phyloP scores from a whole-genome alignment of 2,797 vertebrate genomes.

The Xiphophorus birchmanni region DNA sequence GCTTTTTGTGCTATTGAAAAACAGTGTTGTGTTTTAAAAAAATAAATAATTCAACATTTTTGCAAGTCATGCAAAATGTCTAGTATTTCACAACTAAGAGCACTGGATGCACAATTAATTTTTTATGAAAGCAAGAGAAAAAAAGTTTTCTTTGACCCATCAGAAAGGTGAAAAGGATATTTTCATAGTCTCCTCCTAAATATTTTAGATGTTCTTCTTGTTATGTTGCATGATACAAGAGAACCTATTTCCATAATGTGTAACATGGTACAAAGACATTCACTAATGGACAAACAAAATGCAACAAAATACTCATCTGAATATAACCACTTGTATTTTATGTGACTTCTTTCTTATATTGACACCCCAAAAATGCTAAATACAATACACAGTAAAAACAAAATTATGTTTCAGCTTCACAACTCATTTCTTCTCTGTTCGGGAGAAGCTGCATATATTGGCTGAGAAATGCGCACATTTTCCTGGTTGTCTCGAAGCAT shows the following conservation, averaged over 20 bases:
- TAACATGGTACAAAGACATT: not conserved
- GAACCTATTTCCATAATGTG: not conserved
- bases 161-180: not conserved
- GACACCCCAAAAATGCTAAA: not conserved
- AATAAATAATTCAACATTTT: not conserved
- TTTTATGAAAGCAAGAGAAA: not conserved
- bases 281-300: not conserved
- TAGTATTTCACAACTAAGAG: not conserved
- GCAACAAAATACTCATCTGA: not conserved
- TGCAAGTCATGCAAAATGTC: not conserved
- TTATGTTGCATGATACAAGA: not conserved
- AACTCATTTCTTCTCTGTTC: slow-evolving; percentile 52
- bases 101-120: not conserved
- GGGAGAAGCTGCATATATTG: slow-evolving; percentile 33
- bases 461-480: slow-evolving; percentile 53
- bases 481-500: slow-evolving; percentile 61
- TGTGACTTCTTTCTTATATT: not conserved
- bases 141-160: not conserved
- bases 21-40: too few species aligned
- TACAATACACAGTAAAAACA: not conserved
- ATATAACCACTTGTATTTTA: not conserved
- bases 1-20: not conserved
- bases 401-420: slow-evolving; percentile 8
- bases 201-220: not conserved
- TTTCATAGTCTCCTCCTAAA: not conserved